Evolutionary conservation across 2,797 vertebrate species (phyloP).

Genomic region (Amniataba percoides): DNA sequence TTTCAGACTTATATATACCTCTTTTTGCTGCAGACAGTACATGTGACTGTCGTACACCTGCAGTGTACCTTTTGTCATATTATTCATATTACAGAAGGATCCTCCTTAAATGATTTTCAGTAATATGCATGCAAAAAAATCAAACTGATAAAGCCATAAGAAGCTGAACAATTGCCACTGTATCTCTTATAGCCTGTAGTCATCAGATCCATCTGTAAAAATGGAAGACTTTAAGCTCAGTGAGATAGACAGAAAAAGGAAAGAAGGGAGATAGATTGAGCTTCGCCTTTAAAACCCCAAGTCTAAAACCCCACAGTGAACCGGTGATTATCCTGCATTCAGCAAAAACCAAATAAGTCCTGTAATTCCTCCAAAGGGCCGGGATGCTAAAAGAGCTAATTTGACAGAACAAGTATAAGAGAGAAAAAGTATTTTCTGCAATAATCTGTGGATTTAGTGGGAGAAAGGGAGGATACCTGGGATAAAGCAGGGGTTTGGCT

Average conservation of each 20-base stretch:
- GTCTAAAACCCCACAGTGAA: conserved; percentile 66
- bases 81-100: background rate
- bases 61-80: background rate
- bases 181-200: conserved; percentile 8
- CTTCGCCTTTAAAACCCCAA: conserved; percentile 44
- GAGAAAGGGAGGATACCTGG: conserved; percentile 81
- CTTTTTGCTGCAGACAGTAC: background rate
- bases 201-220: conserved; percentile 24
- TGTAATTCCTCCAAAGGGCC: conserved; percentile 80
- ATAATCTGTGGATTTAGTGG: conserved; percentile 85
- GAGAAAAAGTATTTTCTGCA: conserved; percentile 82
- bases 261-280: conserved; percentile 45
- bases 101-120: background rate
- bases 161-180: background rate
- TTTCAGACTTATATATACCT: background rate
- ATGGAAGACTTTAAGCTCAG: conserved; percentile 27
- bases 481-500: conserved; percentile 81
- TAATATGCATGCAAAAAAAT: background rate
- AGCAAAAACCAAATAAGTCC: conserved; percentile 79
- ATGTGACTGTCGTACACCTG: background rate
- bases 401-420: conserved; percentile 84
- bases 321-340: conserved; percentile 76
- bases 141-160: background rate
- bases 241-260: conserved; percentile 42
- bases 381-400: conserved; percentile 80